A percentile compares a stretch with the other conserved stretches of the same genome.
Evolutionary conservation across 2,888 invertebrate species (phyloP).

Genomic region (Agrochola lychnidis): DNA sequence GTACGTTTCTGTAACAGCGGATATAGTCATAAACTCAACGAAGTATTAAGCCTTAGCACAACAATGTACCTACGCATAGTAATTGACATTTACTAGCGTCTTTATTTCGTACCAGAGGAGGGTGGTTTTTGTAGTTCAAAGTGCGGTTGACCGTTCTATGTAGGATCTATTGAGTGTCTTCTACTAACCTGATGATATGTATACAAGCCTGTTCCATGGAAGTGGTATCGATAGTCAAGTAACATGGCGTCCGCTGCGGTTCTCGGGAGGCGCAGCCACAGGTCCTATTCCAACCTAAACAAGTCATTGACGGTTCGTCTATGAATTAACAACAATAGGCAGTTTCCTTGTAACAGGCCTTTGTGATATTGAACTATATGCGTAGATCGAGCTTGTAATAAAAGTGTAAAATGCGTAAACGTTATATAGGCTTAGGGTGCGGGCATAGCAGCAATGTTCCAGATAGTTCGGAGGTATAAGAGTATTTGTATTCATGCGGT

Average conservation of each 20-base stretch:
- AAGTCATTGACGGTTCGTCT: slow-evolving; percentile 81
- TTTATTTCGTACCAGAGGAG: slow-evolving; percentile 12
- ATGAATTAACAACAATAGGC: slow-evolving; percentile 86
- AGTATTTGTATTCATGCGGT: neutral
- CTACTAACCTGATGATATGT: slow-evolving; percentile 56
- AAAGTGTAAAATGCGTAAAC: slow-evolving; percentile 51
- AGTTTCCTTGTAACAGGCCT: slow-evolving; percentile 86
- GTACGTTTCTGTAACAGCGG: slow-evolving; percentile 25
- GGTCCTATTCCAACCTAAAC: slow-evolving; percentile 82
- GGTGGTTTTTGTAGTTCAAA: slow-evolving; percentile 1
- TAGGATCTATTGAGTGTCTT: slow-evolving; percentile 39
- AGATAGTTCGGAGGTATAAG: neutral
- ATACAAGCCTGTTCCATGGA: slow-evolving; percentile 52
- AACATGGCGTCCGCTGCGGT: slow-evolving; percentile 71
- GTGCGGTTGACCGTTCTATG: neutral
- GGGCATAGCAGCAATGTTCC: neutral
- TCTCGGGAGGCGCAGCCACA: slow-evolving; percentile 69
- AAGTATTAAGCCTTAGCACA: slow-evolving; percentile 1
- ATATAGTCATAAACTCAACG: slow-evolving; percentile 28
- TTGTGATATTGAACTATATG: slow-evolving; percentile 81
- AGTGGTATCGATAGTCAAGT: slow-evolving; percentile 51
- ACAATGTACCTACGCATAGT: slow-evolving; percentile 8
- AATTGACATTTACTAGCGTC: neutral
- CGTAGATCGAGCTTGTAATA: slow-evolving; percentile 57
- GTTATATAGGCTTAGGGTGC: slow-evolving; percentile 12